Base-by-base conservation (phyloP, 2,113 vertebrate species). In the Eonycteris spelaea region DNA sequence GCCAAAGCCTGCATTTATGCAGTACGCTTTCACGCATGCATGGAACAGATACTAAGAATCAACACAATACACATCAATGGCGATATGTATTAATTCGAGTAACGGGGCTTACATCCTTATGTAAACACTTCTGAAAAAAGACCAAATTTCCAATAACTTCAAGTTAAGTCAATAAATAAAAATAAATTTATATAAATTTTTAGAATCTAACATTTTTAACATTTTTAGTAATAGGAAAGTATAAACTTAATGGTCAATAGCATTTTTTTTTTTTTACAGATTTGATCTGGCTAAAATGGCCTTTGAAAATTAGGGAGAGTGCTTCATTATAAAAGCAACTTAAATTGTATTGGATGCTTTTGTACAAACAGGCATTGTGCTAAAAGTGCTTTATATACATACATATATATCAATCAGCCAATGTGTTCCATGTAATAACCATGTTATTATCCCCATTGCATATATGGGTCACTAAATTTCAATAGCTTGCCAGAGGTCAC, bases 1-100 rank as follows among this genome's bases (percentile, higher is more conserved):
- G 91, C 55, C 94, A 85, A n/a, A 91, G 97, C 77, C 91, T 95
- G 74, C 30, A 83, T 88, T 95, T 96, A 68, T 38, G 18, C 22
- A 28, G 38, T 79, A 86, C 30, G 24, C 51, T 79, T 82, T 93
- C 86, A 88, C 88, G 92, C 86, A 83, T 71, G 88, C 35, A 59
- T 35, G 3, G 40, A 82, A 63, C 70, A 86, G 91, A 59, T 77
- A 45, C 16, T 45, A 79, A 90, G 67, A 97, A 73, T 70, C 73
- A 86, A 86, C n/a, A 48, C 21, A 63, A 73, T 55, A 28, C 28
- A 11, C 26, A 43, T 48, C 57, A 43, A 1, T n/a, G 59, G 19
- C 6, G 13, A 43, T 19, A 7, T 2, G 3, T 71, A 79, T 38
- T 78, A 84, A 86, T 26, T 82, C 24, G 6, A 96, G 63, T 19